phyloP scores from a whole-genome alignment of 2,888 invertebrate genomes.

The Eurytoma californica region DNA sequence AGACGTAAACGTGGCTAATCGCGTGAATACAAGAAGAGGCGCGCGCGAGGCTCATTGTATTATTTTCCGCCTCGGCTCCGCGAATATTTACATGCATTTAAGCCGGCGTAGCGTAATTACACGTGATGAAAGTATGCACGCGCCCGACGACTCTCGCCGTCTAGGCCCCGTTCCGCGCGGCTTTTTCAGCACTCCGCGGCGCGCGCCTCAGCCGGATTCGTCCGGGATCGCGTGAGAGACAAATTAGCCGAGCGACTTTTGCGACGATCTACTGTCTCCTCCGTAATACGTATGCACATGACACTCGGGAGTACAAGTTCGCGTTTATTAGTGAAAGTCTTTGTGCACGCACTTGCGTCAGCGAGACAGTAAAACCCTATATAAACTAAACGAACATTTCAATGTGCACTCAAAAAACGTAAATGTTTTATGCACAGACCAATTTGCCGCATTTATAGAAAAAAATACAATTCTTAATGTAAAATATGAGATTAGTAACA shows the following conservation, averaged over 20 bases:
- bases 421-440: not conserved
- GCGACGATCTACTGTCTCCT: not conserved
- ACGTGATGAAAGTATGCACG: conserved; percentile 27
- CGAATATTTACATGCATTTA: conserved; percentile 31
- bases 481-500: too few species aligned
- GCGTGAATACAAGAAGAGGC: conserved; percentile 49
- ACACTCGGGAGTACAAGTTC: conserved; percentile 17
- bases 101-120: conserved; percentile 30
- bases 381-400: too few species aligned
- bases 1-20: conserved; percentile 24
- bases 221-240: conserved; percentile 35
- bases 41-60: conserved; percentile 37
- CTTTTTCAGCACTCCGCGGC: conserved; percentile 22
- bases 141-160: conserved; percentile 1
- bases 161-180: conserved; percentile 39
- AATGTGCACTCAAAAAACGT: not conserved
- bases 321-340: conserved; percentile 41
- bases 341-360: not conserved
- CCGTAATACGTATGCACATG: conserved; percentile 1
- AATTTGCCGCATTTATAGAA: not conserved
- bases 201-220: conserved; percentile 1
- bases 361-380: too few species aligned
- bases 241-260: conserved; percentile 11
- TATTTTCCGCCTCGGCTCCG: conserved; percentile 31
- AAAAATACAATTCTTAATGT: too few species aligned